These are phyloP conservation scores for Drosophila novamexicana DNA, from an alignment of 1,140 invertebrate genomes.

Conservation along the genomic window DNA sequence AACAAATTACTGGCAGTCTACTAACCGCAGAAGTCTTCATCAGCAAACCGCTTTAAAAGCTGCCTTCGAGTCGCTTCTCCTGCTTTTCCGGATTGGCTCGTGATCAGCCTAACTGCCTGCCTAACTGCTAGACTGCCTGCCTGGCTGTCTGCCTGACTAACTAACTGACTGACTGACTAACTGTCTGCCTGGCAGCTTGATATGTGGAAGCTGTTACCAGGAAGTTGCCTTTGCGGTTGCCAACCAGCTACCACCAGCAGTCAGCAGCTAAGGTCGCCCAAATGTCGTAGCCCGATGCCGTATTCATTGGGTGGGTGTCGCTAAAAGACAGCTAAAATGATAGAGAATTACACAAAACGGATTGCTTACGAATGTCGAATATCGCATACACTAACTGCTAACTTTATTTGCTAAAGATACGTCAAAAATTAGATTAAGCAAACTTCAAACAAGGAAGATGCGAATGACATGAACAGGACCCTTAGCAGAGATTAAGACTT, in stretches of 20 bases:
- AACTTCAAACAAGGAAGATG: too few species aligned
- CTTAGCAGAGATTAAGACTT: too few species aligned
- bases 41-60: constrained; percentile 39
- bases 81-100: constrained; percentile 56
- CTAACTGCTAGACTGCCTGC: constrained; percentile 14
- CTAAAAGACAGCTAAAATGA: constrained; percentile 5
- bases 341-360: neutral
- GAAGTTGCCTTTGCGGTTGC: constrained; percentile 63
- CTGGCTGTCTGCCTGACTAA: constrained; percentile 2
- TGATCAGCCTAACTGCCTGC: constrained; percentile 48
- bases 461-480: too few species aligned
- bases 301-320: constrained; percentile 10
- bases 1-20: constrained; percentile 69
- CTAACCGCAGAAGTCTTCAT: constrained; percentile 77
- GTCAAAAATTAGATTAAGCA: too few species aligned
- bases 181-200: constrained; percentile 38
- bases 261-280: constrained; percentile 61
- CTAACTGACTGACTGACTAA: constrained; percentile 30
- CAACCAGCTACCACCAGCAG: constrained; percentile 22
- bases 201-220: constrained; percentile 58
- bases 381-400: neutral
- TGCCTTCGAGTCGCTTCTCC: constrained; percentile 40
- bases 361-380: neutral
- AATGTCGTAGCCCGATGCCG: constrained; percentile 19
- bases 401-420: too few species aligned